Percentiles rank a stretch among this genome's conserved stretches.
Conservation (phyloP, 1,140 invertebrate genomes). For the Tachypleus tridentatus region DNA sequence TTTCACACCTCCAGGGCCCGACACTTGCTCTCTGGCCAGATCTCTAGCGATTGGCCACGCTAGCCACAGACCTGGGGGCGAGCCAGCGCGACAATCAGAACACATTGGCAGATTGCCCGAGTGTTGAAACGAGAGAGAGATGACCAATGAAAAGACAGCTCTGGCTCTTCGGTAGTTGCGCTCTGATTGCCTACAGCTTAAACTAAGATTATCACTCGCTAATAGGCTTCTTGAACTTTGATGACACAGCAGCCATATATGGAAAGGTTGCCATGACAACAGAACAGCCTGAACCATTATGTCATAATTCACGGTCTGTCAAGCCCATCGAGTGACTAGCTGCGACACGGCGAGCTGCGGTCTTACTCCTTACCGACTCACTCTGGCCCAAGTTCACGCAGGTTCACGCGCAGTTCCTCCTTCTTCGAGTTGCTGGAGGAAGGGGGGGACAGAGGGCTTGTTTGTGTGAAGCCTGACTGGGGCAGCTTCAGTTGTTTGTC, state of each 20-base stretch:
- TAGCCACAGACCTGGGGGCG: constrained; percentile 25
- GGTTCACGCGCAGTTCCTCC: no score
- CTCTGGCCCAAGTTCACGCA: no score
- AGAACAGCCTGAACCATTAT: constrained; percentile 30
- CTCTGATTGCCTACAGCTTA: constrained; percentile 27
- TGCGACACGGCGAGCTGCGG: no score
- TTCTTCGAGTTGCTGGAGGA: no score
- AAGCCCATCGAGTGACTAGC: neutral
- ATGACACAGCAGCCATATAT: constrained; percentile 32
- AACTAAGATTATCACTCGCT: constrained; percentile 32
- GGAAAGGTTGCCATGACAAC: constrained; percentile 31
- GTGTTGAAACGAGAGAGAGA: constrained; percentile 24
- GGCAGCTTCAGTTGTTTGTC: no score
- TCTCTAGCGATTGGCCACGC: constrained; percentile 26
- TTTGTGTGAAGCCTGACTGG: no score
- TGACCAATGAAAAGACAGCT: constrained; percentile 27
- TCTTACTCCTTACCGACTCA: no score
- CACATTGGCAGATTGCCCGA: constrained; percentile 19
- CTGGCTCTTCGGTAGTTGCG: constrained; percentile 23
- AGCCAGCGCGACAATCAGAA: constrained; percentile 12
- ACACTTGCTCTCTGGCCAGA: constrained; percentile 4
- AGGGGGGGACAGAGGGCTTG: no score
- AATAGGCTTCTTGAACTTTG: constrained; percentile 32
- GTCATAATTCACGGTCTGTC: constrained; percentile 33
- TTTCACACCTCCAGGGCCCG: constrained; percentile 9